Evolutionary conservation across 2,797 vertebrate genomes (phyloP), one percentile per base, ranked within the genome.

Genomic region (Gymnodraco acuticeps): DNA sequence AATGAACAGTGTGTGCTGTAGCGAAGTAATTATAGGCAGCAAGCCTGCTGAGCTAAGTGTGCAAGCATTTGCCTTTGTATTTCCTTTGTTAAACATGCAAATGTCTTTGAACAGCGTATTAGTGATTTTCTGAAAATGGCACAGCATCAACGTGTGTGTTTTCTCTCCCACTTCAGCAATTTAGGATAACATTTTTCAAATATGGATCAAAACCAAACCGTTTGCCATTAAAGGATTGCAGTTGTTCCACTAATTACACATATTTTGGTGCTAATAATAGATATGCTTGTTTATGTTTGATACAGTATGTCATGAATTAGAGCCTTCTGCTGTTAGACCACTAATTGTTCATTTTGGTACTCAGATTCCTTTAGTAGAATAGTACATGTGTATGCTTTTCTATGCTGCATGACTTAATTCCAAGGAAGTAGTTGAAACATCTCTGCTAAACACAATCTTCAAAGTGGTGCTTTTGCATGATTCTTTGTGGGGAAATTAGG

Each of bases 1-100:
- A 89, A 91, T 89, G 80, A 84, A 73, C 51, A 73, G 82, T 83
- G 83, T 83, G 45, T 83, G 47, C 71, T 68, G 14, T 59, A 81
- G 82, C 27, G 47, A 63, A 64, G 70, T 83, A 84, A 89, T 85
- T 89, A 83, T 54, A 82, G 65, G 46, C 64, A 60, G 75, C 20
- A 38, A 55, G 45, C 68, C 60, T 41, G 63, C 72, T 27, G 62
- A 59, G 77, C 55, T 27, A 53, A 73, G 50, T 76, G 68, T 78
- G 62, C 66, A 73, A 65, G 56, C 78, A 70, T 75, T 72, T 48
- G 54, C 23, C 16, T 16, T 63, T 75, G 47, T 59, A 48, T 64
- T 73, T 46, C 73, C 66, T 78, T 87, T 86, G 81, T 88, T 83
- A 50, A 77, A 68, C 33, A 64, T 80, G 61, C 68, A 84, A 65